Conservation (phyloP, 2,113 vertebrate species). For the Trogon surrucura region DNA sequence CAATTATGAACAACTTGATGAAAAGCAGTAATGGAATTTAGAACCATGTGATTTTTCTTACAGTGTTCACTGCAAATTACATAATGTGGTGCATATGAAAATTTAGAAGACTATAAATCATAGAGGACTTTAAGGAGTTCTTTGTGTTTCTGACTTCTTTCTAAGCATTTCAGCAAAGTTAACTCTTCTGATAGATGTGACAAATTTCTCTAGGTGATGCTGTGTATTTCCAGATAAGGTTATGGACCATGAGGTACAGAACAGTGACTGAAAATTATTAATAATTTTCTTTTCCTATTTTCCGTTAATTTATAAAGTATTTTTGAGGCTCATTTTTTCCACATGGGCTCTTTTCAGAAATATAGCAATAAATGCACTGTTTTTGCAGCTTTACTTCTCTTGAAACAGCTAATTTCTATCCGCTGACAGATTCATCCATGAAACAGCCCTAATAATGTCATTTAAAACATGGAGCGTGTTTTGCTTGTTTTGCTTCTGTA, state of each 20-base stretch:
- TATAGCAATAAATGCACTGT: not conserved
- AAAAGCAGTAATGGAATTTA: conserved; percentile 49
- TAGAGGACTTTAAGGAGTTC: conserved; percentile 20
- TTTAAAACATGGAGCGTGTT: conserved; percentile 44
- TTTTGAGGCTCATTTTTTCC: not conserved
- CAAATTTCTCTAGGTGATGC: not conserved
- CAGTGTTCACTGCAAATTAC: not conserved
- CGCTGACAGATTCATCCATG: not conserved
- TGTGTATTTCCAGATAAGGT: not conserved
- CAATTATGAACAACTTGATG: conserved; percentile 50
- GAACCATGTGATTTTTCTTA: conserved; percentile 58
- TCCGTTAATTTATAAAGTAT: not conserved
- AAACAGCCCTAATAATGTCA: not conserved
- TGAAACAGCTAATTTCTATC: conserved; percentile 5
- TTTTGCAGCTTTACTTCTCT: not conserved
- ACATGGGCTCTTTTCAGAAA: not conserved
- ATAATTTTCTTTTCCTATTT: conserved; percentile 2
- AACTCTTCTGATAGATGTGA: conserved; percentile 15
- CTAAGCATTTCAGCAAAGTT: conserved; percentile 5
- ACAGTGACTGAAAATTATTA: not conserved
- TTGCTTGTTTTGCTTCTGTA: conserved; percentile 47
- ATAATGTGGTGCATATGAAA: not conserved
- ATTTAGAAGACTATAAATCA: conserved; percentile 53
- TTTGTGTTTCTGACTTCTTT: not conserved
- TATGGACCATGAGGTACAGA: not conserved